Evolutionary conservation across 1,140 invertebrate species (phyloP).

Genomic region (Ephestia elutella): DNA sequence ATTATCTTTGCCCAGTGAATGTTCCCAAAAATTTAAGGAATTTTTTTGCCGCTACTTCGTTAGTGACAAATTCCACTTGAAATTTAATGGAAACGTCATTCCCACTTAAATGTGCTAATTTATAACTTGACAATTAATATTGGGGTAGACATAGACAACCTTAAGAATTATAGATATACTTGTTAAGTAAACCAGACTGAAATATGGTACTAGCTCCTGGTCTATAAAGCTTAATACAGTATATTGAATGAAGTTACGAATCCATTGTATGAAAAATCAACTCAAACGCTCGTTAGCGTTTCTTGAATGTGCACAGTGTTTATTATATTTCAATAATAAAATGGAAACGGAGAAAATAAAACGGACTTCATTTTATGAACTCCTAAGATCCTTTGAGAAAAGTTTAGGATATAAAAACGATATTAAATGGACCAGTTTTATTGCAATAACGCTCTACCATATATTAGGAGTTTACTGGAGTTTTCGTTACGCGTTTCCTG

Average conservation of each 20-base stretch:
- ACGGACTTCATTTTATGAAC: slow-evolving; percentile 34
- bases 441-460: slow-evolving; percentile 51
- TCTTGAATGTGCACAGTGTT: not conserved
- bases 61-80: too few relatives aligned
- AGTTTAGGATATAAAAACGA: slow-evolving; percentile 56
- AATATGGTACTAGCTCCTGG: not conserved
- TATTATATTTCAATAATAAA: not conserved
- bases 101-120: too few relatives aligned
- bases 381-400: slow-evolving; percentile 48
- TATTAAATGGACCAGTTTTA: slow-evolving; percentile 54
- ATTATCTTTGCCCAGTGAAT: too few relatives aligned
- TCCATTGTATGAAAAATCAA: not conserved
- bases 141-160: too few relatives aligned
- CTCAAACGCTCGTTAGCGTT: not conserved
- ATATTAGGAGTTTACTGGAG: slow-evolving; percentile 53
- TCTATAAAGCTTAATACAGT: not conserved
- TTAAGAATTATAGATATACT: too few relatives aligned
- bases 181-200: not conserved
- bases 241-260: not conserved
- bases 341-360: slow-evolving; percentile 19
- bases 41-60: too few relatives aligned
- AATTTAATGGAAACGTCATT: too few relatives aligned
- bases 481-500: slow-evolving; percentile 54
- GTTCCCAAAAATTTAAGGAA: too few relatives aligned
- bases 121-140: too few relatives aligned